Evolutionary conservation across 2,113 vertebrate species (phyloP).

Genomic region (Leptobrachium ailaonicum): DNA sequence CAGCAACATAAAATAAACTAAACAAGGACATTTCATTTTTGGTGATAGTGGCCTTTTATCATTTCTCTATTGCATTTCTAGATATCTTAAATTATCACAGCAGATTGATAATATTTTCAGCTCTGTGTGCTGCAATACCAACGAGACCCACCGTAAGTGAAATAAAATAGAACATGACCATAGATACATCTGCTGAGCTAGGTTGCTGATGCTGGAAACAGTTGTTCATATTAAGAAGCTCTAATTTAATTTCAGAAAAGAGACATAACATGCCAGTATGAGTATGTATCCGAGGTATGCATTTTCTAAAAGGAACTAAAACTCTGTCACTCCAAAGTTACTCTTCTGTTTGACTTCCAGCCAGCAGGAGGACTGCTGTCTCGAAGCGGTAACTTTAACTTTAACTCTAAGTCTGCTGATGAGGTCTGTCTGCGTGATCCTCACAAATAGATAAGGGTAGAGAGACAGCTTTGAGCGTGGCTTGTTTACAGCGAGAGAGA

Average conservation of each 20-base stretch:
- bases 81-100: no score
- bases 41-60: no score
- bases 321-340: conserved; percentile 71
- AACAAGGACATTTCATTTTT: no score
- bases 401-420: conserved; percentile 69
- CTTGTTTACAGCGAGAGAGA: conserved; percentile 88
- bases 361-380: conserved; percentile 68
- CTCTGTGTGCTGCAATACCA: not conserved
- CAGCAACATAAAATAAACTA: no score
- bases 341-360: conserved; percentile 69
- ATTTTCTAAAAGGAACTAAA: conserved; percentile 67
- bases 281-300: conserved; percentile 66
- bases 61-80: not conserved
- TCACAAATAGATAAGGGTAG: conserved; percentile 66
- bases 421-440: conserved; percentile 73
- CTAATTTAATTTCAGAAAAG: conserved; percentile 66
- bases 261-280: conserved; percentile 64
- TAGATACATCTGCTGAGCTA: conserved; percentile 64
- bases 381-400: conserved; percentile 74
- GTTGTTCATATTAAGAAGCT: conserved; percentile 66
- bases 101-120: no score
- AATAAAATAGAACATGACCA: conserved; percentile 52
- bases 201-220: conserved; percentile 63
- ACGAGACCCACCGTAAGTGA: conserved; percentile 45
- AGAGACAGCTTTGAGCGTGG: conserved; percentile 77